Base-by-base conservation (phyloP, 2,888 invertebrate species). In the Hipparchia semele region DNA sequence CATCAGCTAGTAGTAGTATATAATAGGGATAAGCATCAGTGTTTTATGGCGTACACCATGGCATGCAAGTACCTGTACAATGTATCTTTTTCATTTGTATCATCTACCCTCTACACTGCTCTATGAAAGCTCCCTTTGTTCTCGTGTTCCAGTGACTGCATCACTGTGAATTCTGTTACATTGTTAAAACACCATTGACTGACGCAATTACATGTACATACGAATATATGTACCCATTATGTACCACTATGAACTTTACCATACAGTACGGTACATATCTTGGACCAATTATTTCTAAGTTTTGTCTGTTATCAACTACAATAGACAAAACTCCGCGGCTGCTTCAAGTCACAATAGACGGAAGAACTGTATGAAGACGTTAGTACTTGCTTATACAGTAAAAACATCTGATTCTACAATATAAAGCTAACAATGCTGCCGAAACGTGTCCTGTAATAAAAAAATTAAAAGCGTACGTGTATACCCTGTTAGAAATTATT, bases 111-210 rank as follows among this genome's bases (percentile, higher is more conserved):
- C 72, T 76, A 70, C 68, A 65, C 68, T 66, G 72, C 70, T 59
- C 45, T 39, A 64, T 67, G 72, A 73, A 74, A 76, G 74, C 68
- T 74, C 58, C 68, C 72, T 76, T 76, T 76, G 76, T 74, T 71
- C 70, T 59, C 78, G 77, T 79, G 78, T 75, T 76, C 75, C 76
- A 74, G 74, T 76, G 77, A 74, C 75, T 75, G 75, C 77, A 75
- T 75, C 75, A 76, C 61, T 67, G 76, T 75, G 73, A 73, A 65
- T 39, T 39, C 2, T 73, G 76, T 69, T 68, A 73, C 74, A 75
- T 76, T 76, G 76, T 78, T 68, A 61, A 60, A 76, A 54, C 72
- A 59, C 72, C 72, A 75, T 73, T 70, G 72, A 65, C 76, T 71
- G 72, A 78, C 73, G 72, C 70, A 73, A 74, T 76, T 12, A 51